phyloP scores from a whole-genome alignment of 2,888 invertebrate species.

The Heterodera filipjevi region DNA sequence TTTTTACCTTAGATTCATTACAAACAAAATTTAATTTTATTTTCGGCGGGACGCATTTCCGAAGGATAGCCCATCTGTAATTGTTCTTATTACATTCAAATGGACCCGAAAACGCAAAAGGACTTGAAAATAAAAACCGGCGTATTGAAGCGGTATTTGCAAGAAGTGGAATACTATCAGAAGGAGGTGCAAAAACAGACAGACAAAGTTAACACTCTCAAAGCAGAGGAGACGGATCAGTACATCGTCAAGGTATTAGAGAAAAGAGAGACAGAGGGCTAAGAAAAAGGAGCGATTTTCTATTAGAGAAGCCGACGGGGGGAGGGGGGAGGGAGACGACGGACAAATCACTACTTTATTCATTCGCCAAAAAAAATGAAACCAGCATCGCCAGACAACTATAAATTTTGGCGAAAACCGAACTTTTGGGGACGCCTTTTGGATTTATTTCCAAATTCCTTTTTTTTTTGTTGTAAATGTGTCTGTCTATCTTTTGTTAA shows the following conservation, averaged over 20 bases:
- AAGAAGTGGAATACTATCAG: slow-evolving; percentile 40
- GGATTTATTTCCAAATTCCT: too few relatives aligned
- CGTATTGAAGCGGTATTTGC: slow-evolving; percentile 39
- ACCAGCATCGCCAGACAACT: too few relatives aligned
- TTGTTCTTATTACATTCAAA: slow-evolving; percentile 11
- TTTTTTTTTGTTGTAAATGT: neutral
- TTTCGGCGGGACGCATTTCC: too few relatives aligned
- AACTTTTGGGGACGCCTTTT: too few relatives aligned
- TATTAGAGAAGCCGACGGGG: too few relatives aligned
- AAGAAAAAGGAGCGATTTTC: neutral
- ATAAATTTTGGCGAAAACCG: too few relatives aligned
- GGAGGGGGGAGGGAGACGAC: too few relatives aligned
- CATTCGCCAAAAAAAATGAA: too few relatives aligned
- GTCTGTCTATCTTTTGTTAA: neutral
- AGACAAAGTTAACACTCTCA: slow-evolving; percentile 36
- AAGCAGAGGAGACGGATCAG: slow-evolving; percentile 35
- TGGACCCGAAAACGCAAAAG: slow-evolving; percentile 36
- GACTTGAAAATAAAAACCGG: slow-evolving; percentile 43
- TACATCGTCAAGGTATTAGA: slow-evolving; percentile 35
- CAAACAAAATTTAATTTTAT: too few relatives aligned
- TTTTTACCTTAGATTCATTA: too few relatives aligned
- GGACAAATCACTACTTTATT: too few relatives aligned
- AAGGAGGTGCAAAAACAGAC: slow-evolving; percentile 41
- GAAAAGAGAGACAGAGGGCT: neutral
- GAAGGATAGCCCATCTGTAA: too few relatives aligned